Percentiles rank a stretch among this genome's conserved stretches.
phyloP scores from a whole-genome alignment of 2,888 invertebrate species.

The Drosophila anomalata region DNA sequence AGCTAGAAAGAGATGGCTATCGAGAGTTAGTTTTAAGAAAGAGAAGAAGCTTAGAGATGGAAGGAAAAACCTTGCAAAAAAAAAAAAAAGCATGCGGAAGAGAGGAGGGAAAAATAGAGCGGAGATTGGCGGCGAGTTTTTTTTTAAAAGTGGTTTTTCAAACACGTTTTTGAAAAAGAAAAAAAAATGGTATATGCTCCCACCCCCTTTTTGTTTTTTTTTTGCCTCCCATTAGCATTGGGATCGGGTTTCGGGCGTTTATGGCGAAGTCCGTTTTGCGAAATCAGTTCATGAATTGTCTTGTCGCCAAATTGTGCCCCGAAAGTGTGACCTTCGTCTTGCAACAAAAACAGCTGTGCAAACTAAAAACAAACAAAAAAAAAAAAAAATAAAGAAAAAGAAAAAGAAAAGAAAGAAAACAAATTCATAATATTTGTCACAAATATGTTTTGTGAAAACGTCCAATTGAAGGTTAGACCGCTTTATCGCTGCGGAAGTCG shows the following conservation, averaged over 20 bases:
- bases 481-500: conserved; percentile 25
- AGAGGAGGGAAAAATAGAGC: background rate
- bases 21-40: background rate
- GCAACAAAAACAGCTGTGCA: conserved; percentile 33
- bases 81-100: conserved; percentile 15
- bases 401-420: background rate
- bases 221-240: conserved; percentile 11
- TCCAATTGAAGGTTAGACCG: conserved; percentile 17
- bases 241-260: conserved; percentile 7
- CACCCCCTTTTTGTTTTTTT: conserved; percentile 17
- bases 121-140: conserved; percentile 13
- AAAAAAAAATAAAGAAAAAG: background rate
- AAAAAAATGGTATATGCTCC: background rate
- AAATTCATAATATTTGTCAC: conserved; percentile 1
- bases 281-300: conserved; percentile 32
- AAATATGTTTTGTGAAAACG: background rate
- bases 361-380: conserved; percentile 16
- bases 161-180: conserved; percentile 52
- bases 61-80: conserved; percentile 47
- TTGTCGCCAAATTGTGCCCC: conserved; percentile 1
- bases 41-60: conserved; percentile 8
- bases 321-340: conserved; percentile 25
- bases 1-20: conserved; percentile 23
- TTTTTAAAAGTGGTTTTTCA: conserved; percentile 61
- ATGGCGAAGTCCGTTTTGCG: conserved; percentile 26